A percentile compares a stretch with the other conserved stretches of the same genome.
Evolutionary conservation across 2,888 invertebrate genomes (phyloP).

Genomic region (Chaetoderma sp.): DNA sequence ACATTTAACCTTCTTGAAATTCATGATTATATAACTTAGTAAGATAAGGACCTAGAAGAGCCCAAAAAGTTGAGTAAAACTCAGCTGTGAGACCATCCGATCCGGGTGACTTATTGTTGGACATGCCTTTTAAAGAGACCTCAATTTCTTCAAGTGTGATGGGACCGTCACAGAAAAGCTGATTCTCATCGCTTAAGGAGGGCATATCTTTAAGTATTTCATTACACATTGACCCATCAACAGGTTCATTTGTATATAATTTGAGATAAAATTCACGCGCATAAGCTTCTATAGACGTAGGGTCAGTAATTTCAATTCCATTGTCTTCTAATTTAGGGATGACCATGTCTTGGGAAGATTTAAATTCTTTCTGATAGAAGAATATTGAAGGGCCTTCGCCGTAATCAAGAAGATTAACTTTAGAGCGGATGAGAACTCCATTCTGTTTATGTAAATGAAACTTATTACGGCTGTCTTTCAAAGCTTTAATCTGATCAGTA

Average conservation of each 20-base stretch:
- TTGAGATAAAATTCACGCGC: conserved; percentile 5
- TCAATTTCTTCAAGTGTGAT: not conserved
- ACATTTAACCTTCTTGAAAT: not conserved
- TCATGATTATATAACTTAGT: not conserved
- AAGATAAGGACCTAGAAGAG: not conserved
- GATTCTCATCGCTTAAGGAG: not conserved
- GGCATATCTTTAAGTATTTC: conserved; percentile 17
- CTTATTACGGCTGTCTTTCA: no score
- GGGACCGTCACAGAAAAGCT: conserved; percentile 9
- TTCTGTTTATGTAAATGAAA: no score
- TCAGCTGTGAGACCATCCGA: not conserved
- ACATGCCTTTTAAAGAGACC: not conserved
- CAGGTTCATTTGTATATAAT: conserved; percentile 2
- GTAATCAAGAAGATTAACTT: no score
- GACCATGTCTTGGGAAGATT: no score
- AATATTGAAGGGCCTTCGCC: no score
- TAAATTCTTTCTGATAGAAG: no score
- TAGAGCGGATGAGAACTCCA: no score
- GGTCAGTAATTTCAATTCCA: not conserved
- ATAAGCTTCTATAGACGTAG: conserved; percentile 1
- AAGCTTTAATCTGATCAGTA: no score
- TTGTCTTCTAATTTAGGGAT: not conserved
- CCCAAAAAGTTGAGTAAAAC: not conserved
- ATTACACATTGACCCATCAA: conserved; percentile 4
- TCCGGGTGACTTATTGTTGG: not conserved